Percentiles rank a stretch among this genome's conserved stretches.
These are phyloP conservation scores for Belonocnema kinseyi DNA, from an alignment of 1,140 invertebrate species.

Conservation along the genomic window DNA sequence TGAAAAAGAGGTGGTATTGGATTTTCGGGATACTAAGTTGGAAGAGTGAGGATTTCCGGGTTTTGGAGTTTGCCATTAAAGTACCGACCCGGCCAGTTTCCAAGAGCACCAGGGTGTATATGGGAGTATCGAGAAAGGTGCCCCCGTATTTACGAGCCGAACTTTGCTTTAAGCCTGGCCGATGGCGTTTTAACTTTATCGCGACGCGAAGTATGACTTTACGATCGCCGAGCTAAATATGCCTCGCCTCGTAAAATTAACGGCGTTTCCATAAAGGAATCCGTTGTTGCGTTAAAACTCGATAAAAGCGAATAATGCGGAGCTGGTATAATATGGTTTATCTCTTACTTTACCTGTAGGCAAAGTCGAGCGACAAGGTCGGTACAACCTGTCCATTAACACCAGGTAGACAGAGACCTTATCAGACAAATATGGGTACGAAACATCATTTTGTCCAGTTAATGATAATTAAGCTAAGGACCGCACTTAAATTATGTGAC, in stretches of 20 bases:
- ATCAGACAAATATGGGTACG: too few relatives aligned
- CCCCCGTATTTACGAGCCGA: slow-evolving; percentile 68
- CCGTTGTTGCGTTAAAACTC: slow-evolving; percentile 67
- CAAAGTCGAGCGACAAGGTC: neutral
- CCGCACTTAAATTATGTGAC: too few relatives aligned
- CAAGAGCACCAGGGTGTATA: slow-evolving; percentile 42
- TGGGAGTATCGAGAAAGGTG: slow-evolving; percentile 46
- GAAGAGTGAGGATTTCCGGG: neutral
- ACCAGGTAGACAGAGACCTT: too few relatives aligned
- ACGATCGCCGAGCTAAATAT: slow-evolving; percentile 73
- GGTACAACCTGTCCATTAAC: neutral
- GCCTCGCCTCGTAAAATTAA: slow-evolving; percentile 72
- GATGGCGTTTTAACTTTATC: slow-evolving; percentile 73
- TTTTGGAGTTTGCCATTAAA: slow-evolving; percentile 22
- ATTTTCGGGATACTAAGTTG: neutral
- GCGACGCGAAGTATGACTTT: slow-evolving; percentile 71
- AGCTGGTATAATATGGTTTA: slow-evolving; percentile 38
- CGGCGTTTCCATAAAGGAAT: slow-evolving; percentile 73
- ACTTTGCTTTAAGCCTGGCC: slow-evolving; percentile 68
- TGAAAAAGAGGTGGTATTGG: neutral
- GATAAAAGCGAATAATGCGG: slow-evolving; percentile 73
- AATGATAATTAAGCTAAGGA: too few relatives aligned
- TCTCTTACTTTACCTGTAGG: slow-evolving; percentile 2
- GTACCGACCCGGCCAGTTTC: slow-evolving; percentile 43
- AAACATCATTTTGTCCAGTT: too few relatives aligned